These are phyloP conservation scores for Cichladusa arquata DNA, from an alignment of 2,113 vertebrate genomes.

Conservation along the genomic window DNA sequence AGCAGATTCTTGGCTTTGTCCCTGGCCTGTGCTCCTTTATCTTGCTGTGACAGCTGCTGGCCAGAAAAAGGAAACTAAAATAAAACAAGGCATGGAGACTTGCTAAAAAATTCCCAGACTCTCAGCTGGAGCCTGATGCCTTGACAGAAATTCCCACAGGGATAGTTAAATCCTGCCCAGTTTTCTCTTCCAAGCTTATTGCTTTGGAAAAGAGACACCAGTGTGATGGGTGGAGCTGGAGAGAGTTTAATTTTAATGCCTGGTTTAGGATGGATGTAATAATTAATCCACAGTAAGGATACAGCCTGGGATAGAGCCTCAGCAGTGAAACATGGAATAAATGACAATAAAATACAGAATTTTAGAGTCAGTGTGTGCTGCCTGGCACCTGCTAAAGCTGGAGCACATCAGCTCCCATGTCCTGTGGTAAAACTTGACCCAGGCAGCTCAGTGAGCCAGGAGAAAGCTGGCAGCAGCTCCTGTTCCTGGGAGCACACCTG, in stretches of 20 bases:
- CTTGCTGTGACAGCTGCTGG: neutral
- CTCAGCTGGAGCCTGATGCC: neutral
- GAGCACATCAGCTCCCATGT: neutral
- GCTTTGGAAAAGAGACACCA: neutral
- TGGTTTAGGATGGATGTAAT: neutral
- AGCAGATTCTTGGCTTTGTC: neutral
- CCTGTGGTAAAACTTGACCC: neutral
- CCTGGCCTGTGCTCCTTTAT: neutral
- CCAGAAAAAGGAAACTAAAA: neutral
- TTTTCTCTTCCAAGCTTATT: neutral
- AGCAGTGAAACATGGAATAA: neutral
- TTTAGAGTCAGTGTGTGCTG: neutral
- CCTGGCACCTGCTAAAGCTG: neutral
- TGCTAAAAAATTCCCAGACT: neutral
- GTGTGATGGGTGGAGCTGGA: neutral
- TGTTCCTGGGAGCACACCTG: neutral
- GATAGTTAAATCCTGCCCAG: neutral
- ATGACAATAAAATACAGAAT: neutral
- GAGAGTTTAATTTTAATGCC: neutral
- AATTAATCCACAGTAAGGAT: neutral
- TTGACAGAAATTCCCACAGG: neutral
- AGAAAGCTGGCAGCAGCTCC: neutral
- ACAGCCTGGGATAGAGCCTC: neutral
- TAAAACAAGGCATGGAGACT: rapidly evolving
- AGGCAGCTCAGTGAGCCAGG: neutral